phyloP scores from a whole-genome alignment of 92 coral and sea anemone species.

The Zoanthus solanderi region DNA sequence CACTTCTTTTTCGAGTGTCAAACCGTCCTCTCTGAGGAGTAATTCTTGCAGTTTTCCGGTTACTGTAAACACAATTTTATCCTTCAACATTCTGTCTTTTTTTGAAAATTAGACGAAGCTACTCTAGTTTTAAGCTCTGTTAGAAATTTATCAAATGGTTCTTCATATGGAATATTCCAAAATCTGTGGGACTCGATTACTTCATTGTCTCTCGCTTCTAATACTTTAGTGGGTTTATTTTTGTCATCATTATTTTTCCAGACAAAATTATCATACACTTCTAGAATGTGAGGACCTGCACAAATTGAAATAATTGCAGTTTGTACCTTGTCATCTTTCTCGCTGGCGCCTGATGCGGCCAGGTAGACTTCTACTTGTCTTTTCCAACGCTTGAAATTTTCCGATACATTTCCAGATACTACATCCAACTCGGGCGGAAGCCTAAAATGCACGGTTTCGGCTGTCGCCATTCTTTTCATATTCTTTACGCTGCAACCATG shows the following conservation, averaged over 20 bases:
- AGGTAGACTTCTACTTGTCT: conserved; percentile 59
- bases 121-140: conserved; percentile 51
- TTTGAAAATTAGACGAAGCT: conserved; percentile 63
- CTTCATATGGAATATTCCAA: conserved; percentile 57
- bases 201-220: background rate
- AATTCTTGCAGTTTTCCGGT: conserved; percentile 64
- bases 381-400: conserved; percentile 56
- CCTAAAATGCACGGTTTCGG: no score
- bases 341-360: conserved; percentile 55
- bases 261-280: no score
- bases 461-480: no score
- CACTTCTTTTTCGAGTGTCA: conserved; percentile 15
- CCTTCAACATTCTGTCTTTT: conserved; percentile 67
- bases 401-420: conserved; percentile 48
- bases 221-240: conserved; percentile 54
- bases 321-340: conserved; percentile 28
- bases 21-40: conserved; percentile 37
- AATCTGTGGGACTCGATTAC: conserved; percentile 40
- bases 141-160: conserved; percentile 59
- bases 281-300: no score
- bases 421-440: background rate
- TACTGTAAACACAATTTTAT: conserved; percentile 62
- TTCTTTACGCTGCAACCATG: no score
- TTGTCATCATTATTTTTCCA: conserved; percentile 35
- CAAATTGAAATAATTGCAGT: no score